phyloP scores from a whole-genome alignment of 2,113 vertebrate genomes.

The Pseudopodoces humilis region DNA sequence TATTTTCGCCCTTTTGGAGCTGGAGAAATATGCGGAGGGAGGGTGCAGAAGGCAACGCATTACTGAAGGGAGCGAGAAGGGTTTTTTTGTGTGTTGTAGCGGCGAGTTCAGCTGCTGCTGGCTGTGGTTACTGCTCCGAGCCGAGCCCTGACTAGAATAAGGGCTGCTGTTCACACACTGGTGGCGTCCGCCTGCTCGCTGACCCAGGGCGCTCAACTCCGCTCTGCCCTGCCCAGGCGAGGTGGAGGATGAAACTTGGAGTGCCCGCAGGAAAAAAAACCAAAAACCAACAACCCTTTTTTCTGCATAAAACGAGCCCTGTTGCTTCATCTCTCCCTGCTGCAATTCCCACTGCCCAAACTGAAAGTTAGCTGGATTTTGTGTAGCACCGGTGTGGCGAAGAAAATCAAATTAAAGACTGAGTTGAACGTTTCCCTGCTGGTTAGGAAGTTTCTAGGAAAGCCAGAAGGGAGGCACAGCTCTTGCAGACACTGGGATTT shows the following conservation, averaged over 20 bases:
- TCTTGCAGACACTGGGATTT: not conserved
- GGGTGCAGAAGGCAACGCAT: not conserved
- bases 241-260: not conserved
- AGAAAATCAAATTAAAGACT: not conserved
- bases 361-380: not conserved
- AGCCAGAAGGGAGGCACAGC: not conserved
- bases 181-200: not conserved
- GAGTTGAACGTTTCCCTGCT: not conserved
- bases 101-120: conserved; percentile 2
- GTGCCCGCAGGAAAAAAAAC: not conserved
- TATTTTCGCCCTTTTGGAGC: not conserved
- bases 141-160: not conserved
- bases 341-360: not conserved
- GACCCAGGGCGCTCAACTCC: not conserved
- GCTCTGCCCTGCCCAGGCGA: not conserved
- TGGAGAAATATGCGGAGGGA: not conserved
- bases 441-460: not conserved
- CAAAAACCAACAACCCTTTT: not conserved
- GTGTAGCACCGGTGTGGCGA: rapidly evolving
- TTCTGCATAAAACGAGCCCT: not conserved
- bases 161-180: not conserved
- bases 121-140: not conserved
- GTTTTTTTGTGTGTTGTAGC: not conserved
- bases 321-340: not conserved
- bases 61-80: not conserved